phyloP scores from a whole-genome alignment of 2,888 invertebrate genomes.

The Tillus elongatus region DNA sequence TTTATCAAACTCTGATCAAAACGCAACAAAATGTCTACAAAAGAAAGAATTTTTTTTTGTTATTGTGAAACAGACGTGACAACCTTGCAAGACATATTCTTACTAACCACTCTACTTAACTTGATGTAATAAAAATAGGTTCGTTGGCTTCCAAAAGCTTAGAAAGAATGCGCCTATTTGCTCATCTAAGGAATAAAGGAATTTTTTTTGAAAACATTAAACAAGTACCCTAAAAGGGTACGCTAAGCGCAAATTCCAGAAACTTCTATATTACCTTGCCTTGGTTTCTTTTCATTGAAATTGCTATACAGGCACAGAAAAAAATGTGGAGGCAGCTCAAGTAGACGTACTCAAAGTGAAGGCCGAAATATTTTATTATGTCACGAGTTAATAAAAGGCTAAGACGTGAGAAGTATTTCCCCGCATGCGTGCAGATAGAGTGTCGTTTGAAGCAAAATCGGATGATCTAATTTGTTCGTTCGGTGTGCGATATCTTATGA shows the following conservation, averaged over 20 bases:
- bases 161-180: not conserved
- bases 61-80: too few species aligned
- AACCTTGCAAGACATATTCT: not conserved
- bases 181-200: constrained; percentile 4
- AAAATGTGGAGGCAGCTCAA: not conserved
- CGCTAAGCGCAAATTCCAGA: too few species aligned
- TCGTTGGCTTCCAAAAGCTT: not conserved
- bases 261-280: not conserved
- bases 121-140: constrained; percentile 1
- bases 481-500: not conserved
- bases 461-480: constrained; percentile 2
- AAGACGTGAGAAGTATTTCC: constrained; percentile 12
- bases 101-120: not conserved
- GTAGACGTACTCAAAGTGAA: not conserved
- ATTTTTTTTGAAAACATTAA: not conserved
- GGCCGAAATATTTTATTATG: constrained; percentile 7
- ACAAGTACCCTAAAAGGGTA: not conserved
- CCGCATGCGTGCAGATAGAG: constrained; percentile 13
- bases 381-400: too few species aligned
- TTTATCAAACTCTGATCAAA: not conserved
- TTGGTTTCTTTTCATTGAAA: constrained; percentile 5
- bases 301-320: constrained; percentile 4
- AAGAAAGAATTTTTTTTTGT: too few species aligned
- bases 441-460: constrained; percentile 8
- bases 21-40: too few species aligned